Base-by-base conservation (phyloP, 2,888 invertebrate species). In the Odiellus spinosus region DNA sequence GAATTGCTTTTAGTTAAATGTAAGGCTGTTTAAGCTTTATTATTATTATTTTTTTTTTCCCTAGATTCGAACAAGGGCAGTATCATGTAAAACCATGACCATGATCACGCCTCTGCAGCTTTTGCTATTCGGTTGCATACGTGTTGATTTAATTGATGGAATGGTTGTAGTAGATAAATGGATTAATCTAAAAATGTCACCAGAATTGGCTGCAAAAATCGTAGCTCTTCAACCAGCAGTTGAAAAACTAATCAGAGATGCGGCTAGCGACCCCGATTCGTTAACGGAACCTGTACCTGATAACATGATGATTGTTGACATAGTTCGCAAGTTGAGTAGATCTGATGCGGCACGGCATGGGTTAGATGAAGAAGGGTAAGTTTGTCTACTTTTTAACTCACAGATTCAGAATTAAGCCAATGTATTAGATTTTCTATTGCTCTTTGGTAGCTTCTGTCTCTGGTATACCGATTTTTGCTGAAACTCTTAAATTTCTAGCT, bases 61-160 rank as follows among this genome's bases (percentile, higher is more conserved):
- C 26, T 55, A 76, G 74, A 87, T 96, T 47, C 78, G 95, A 46
- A 93, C 95, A 0, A 73, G 87, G 46, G 91, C 93, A 1, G 88
- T 98, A 43, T 82, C 86, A 12, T 95, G 95, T 67, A 96, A 96
- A 64, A 91, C 93, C 69, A 77, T 86, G 76, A 84, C 88, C 2
- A 93, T 93, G 88, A 84, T 96, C 5, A 78, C 90, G 1, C 91
- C 96, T 0, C 67, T 96, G 52, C 93, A 96, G 63, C 70, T 98
- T 38, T 65, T 98, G 55, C 70, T 98, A 35, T 95, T 96, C 64
- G 95, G 86, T 0, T 79, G 82, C n/a, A 75, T 88, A 42, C 86
- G 84, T 67, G 78, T 84, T 1, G 86, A 88, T 59, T 77, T 76
- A 1, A 81, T 82, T 46, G 74, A 76, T 43, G 68, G 59, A 12